These are phyloP conservation scores for Cinara cedri DNA, from an alignment of 2,888 invertebrate species.

Conservation along the genomic window DNA sequence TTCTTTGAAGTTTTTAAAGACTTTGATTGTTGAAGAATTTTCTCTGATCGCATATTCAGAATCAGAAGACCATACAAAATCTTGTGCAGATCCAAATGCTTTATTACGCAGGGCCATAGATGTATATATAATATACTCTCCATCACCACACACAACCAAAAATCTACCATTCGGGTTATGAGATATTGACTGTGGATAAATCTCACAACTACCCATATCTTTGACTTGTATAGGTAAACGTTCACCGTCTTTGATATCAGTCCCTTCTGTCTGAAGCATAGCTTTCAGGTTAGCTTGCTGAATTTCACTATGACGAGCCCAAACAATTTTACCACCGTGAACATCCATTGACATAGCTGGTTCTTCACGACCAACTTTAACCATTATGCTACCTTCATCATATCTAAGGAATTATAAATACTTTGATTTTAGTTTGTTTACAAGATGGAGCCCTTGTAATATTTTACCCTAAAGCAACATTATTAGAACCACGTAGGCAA, in stretches of 20 bases:
- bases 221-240: constrained; percentile 91
- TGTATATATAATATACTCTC: constrained; percentile 99
- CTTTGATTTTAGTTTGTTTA: background rate
- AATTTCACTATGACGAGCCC: constrained; percentile 98
- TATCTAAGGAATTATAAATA: constrained; percentile 66
- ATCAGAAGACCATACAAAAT: constrained; percentile 98
- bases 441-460: background rate
- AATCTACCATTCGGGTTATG: constrained; percentile 97
- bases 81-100: constrained; percentile 96
- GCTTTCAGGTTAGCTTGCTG: constrained; percentile 95
- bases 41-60: constrained; percentile 91
- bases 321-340: constrained; percentile 97
- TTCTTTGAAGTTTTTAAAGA: constrained; percentile 99
- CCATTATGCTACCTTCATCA: constrained; percentile 94
- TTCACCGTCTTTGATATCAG: constrained; percentile 87
- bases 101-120: constrained; percentile 99
- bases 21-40: constrained; percentile 85
- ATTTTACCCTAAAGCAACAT: constrained; percentile 85
- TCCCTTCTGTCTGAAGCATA: constrained; percentile 72
- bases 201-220: constrained; percentile 99
- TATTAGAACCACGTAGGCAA: constrained; percentile 91
- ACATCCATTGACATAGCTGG: constrained; percentile 99
- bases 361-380: constrained; percentile 96
- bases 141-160: constrained; percentile 97
- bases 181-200: constrained; percentile 97